phyloP scores from a whole-genome alignment of 30 jellyfish, hydroid and myxozoan genomes.

The Euphysa ruthae region DNA sequence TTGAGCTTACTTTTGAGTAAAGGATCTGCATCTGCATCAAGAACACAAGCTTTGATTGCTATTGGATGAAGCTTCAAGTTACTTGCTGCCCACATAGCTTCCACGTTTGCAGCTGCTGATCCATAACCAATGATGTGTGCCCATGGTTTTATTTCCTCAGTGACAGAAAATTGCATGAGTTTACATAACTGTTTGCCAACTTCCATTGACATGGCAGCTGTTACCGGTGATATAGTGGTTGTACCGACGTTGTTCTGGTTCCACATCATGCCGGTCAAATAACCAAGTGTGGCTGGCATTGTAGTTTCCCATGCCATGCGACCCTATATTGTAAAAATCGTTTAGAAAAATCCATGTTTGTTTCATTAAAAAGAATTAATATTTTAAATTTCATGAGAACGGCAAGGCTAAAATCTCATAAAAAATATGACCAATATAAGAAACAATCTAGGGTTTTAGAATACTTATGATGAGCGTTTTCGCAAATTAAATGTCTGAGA shows the following conservation, averaged over 20 bases:
- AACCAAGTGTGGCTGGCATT: constrained; percentile 51
- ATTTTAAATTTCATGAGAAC: too few species aligned
- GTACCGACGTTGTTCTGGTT: constrained; percentile 56
- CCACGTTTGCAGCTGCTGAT: constrained; percentile 39
- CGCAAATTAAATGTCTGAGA: too few species aligned
- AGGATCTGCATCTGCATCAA: neutral
- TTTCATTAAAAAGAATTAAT: too few species aligned
- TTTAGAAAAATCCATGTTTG: too few species aligned
- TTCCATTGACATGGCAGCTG: constrained; percentile 15
- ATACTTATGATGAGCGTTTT: too few species aligned
- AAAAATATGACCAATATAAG: too few species aligned
- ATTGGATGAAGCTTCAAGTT: constrained; percentile 38
- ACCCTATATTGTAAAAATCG: constrained; percentile 34
- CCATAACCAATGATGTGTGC: constrained; percentile 58
- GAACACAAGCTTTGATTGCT: constrained; percentile 32
- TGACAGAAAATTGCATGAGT: constrained; percentile 18
- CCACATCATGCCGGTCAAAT: constrained; percentile 57
- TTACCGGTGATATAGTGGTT: constrained; percentile 54
- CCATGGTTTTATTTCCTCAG: constrained; percentile 26
- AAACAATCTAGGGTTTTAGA: too few species aligned
- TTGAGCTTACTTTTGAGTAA: neutral
- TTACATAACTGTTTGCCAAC: constrained; percentile 45
- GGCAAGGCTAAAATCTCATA: too few species aligned
- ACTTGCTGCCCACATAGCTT: constrained; percentile 67
- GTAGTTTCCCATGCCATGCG: constrained; percentile 57